A percentile compares a stretch with the other conserved stretches of the same genome.
Conservation (phyloP, 1,140 invertebrate genomes). For the Eriosoma lanigerum region DNA sequence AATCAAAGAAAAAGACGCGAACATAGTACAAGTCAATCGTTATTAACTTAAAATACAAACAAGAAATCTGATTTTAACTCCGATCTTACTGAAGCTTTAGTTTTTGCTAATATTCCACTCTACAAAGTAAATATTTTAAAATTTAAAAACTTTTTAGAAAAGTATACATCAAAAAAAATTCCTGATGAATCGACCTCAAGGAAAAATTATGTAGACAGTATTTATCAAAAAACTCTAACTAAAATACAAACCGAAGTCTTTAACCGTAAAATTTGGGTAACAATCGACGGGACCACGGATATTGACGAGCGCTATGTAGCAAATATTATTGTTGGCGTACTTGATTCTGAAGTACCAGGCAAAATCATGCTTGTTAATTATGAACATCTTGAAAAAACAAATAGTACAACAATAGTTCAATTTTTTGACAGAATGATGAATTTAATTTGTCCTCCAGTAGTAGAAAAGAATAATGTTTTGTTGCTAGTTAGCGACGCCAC, state of each 20-base stretch:
- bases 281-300: not conserved
- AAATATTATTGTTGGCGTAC: not conserved
- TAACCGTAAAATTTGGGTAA: not conserved
- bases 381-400: not conserved
- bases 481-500: not conserved
- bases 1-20: constrained; percentile 1
- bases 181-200: too few species aligned
- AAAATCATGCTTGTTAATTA: not conserved
- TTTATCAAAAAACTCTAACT: not conserved
- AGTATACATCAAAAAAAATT: too few species aligned
- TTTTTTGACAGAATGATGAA: not conserved
- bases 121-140: too few species aligned
- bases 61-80: too few species aligned
- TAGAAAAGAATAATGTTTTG: not conserved
- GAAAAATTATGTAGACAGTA: not conserved
- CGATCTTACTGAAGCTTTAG: too few species aligned
- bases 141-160: too few species aligned
- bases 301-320: not conserved
- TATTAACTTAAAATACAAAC: not conserved
- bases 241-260: not conserved
- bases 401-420: not conserved
- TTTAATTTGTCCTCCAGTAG: not conserved
- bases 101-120: too few species aligned
- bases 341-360: not conserved
- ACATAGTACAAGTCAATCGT: not conserved